A percentile compares a stretch with the other conserved stretches of the same genome.
phyloP scores from a whole-genome alignment of 2,888 invertebrate species.

The Blastobasis lacticolella region DNA sequence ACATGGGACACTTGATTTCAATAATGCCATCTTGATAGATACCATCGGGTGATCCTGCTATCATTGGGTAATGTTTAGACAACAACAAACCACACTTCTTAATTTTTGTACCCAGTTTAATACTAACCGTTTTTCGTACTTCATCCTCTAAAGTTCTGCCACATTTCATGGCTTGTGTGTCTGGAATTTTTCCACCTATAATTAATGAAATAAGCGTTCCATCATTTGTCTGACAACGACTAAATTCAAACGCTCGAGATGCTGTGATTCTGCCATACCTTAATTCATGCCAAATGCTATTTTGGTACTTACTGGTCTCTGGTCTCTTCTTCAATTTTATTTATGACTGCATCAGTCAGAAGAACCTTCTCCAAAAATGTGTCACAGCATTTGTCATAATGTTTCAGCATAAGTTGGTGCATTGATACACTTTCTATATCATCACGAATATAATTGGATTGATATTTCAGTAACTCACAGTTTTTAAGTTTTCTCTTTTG shows the following conservation, averaged over 20 bases:
- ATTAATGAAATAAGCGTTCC: conserved; percentile 13
- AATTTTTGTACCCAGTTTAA: conserved; percentile 16
- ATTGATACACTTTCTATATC: conserved; percentile 9
- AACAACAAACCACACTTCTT: conserved; percentile 18
- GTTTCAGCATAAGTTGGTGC: conserved; percentile 12
- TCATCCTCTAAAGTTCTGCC: conserved; percentile 4
- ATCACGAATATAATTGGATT: conserved; percentile 12
- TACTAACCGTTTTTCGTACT: conserved; percentile 15
- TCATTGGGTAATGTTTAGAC: conserved; percentile 15
- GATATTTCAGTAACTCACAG: conserved; percentile 22
- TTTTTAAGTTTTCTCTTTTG: conserved; percentile 16
- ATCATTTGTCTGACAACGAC: conserved; percentile 12
- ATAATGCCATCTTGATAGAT: conserved; percentile 14
- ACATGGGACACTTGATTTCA: conserved; percentile 18
- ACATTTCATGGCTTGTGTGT: conserved; percentile 10
- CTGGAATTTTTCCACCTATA: conserved; percentile 14
- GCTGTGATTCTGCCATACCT: conserved; percentile 16
- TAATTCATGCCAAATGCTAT: conserved; percentile 19
- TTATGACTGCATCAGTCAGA: conserved; percentile 2
- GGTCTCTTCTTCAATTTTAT: conserved; percentile 9
- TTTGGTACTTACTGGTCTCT: conserved; percentile 13
- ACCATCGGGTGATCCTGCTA: conserved; percentile 25
- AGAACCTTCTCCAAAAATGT: conserved; percentile 11
- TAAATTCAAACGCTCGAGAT: conserved; percentile 14
- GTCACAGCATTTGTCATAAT: conserved; percentile 13